A percentile compares a stretch with the other conserved stretches of the same genome.
phyloP scores from a whole-genome alignment of 1,140 invertebrate species.

The Drosophila ercepeae region DNA sequence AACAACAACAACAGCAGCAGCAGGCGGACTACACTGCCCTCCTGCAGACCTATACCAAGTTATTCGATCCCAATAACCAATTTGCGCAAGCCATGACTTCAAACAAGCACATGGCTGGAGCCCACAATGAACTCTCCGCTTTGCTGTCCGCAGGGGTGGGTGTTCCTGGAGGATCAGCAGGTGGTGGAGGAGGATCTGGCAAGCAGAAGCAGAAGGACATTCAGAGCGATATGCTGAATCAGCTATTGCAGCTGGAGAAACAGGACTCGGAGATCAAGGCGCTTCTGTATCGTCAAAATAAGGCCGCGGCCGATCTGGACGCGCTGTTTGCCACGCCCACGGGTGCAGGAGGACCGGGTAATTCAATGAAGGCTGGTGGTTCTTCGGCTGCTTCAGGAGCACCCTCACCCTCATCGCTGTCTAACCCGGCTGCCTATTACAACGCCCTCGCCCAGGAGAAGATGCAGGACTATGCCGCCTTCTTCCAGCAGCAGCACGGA shows the following conservation, averaged over 20 bases:
- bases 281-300: constrained; percentile 75
- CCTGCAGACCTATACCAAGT: constrained; percentile 78
- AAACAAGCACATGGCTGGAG: constrained; percentile 57
- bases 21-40: constrained; percentile 72
- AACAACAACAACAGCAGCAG: constrained; percentile 45
- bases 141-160: constrained; percentile 63
- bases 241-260: constrained; percentile 75
- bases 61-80: constrained; percentile 76
- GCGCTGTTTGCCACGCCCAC: constrained; percentile 72
- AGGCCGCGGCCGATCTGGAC: constrained; percentile 75
- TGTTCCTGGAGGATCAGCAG: constrained; percentile 26
- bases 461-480: constrained; percentile 79
- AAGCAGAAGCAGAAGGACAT: constrained; percentile 70
- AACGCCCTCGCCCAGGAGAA: constrained; percentile 80
- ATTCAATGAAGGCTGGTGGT: constrained; percentile 26
- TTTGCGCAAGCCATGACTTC: constrained; percentile 63
- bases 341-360: constrained; percentile 38
- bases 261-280: constrained; percentile 77
- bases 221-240: constrained; percentile 79
- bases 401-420: constrained; percentile 55
- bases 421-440: constrained; percentile 73
- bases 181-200: constrained; percentile 25
- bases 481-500: constrained; percentile 77
- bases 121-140: constrained; percentile 72
- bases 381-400: constrained; percentile 26